These are phyloP conservation scores for Trinectes maculatus DNA, from an alignment of 2,113 vertebrate species.

Conservation along the genomic window DNA sequence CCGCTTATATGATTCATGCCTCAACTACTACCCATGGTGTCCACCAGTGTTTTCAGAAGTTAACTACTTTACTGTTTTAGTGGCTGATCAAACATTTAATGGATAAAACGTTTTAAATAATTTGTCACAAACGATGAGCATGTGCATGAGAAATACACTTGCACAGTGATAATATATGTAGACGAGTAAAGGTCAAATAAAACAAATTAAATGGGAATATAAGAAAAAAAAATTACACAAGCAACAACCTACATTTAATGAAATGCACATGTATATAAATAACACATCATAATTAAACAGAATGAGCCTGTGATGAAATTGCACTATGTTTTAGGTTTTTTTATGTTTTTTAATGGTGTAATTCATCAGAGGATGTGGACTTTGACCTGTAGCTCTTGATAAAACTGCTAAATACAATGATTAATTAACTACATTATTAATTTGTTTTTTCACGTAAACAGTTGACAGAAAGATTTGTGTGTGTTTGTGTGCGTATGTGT, in stretches of 20 bases:
- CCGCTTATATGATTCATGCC: too few relatives aligned
- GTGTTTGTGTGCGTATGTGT: background rate
- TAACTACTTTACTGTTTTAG: background rate
- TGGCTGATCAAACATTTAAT: background rate
- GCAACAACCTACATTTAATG: too few relatives aligned
- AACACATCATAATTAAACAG: background rate
- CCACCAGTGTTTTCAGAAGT: too few relatives aligned
- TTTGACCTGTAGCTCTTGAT: slow-evolving; percentile 12
- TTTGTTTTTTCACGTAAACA: slow-evolving; percentile 16
- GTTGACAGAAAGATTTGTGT: background rate
- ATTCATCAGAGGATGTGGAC: slow-evolving; percentile 10
- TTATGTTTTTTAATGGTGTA: slow-evolving; percentile 30
- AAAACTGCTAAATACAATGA: slow-evolving; percentile 17
- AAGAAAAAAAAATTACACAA: too few relatives aligned
- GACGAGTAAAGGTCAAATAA: too few relatives aligned
- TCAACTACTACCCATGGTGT: too few relatives aligned
- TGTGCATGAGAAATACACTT: too few relatives aligned
- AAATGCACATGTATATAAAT: background rate
- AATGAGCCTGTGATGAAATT: background rate
- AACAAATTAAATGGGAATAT: too few relatives aligned
- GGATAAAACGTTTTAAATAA: background rate
- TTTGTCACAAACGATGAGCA: background rate
- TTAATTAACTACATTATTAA: slow-evolving; percentile 36
- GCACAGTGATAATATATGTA: too few relatives aligned
- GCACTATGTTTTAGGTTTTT: background rate